Conservation (phyloP, 2,797 vertebrate species). For the Tragopan temminckii region DNA sequence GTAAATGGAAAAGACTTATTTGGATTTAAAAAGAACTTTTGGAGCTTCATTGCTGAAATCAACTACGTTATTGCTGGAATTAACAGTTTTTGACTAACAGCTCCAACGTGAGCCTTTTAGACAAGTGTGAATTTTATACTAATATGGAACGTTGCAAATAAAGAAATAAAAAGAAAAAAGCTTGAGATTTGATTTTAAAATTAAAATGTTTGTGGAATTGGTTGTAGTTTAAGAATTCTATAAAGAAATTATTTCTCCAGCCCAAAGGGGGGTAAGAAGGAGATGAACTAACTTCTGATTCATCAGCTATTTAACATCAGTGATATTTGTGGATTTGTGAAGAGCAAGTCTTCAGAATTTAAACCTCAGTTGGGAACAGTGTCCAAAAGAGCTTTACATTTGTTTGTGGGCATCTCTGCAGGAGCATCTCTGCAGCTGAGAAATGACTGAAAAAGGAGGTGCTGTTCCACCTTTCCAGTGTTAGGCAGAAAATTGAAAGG, state of each 20-base stretch:
- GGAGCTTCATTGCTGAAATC: neutral
- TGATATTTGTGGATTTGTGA: no score
- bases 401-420: neutral
- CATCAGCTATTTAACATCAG: neutral
- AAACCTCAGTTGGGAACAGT: neutral
- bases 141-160: neutral
- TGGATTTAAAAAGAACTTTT: conserved; percentile 11
- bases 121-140: neutral
- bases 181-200: neutral
- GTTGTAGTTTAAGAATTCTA: neutral
- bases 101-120: neutral
- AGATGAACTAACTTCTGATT: neutral
- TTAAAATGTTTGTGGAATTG: neutral
- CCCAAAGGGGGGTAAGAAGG: neutral
- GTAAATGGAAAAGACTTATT: neutral
- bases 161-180: neutral
- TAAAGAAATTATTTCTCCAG: neutral
- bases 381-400: neutral
- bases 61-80: neutral
- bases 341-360: neutral
- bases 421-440: fast-evolving
- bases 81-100: neutral
- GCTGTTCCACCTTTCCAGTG: neutral
- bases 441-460: neutral
- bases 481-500: neutral